Evolutionary conservation across 2,888 invertebrate species (phyloP).

Genomic region (Cephalotes varians): DNA sequence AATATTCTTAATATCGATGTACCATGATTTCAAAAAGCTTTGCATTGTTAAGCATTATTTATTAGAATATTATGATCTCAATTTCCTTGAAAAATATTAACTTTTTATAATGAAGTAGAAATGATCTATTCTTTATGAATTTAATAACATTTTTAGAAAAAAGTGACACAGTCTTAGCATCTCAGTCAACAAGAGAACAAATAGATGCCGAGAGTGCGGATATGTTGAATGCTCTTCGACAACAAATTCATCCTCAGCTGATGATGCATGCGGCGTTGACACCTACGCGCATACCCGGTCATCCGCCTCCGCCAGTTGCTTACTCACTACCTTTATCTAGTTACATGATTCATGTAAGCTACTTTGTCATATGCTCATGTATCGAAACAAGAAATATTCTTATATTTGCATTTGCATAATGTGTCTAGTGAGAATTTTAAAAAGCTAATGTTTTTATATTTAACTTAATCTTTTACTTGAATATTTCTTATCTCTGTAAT

Average conservation of each 20-base stretch:
- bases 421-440: not conserved
- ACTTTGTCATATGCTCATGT: not conserved
- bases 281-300: slow-evolving; percentile 85
- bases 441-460: not conserved
- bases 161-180: slow-evolving; percentile 74
- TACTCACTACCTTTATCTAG: slow-evolving; percentile 81
- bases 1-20: not conserved
- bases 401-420: not conserved
- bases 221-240: slow-evolving; percentile 90
- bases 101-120: not conserved
- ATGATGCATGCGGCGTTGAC: slow-evolving; percentile 88
- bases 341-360: slow-evolving; percentile 85
- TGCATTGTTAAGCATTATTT: not conserved
- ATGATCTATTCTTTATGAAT: not conserved
- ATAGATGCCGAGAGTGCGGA: slow-evolving; percentile 88
- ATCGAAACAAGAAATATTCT: not conserved
- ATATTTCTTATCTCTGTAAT: not conserved
- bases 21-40: slow-evolving; percentile 3
- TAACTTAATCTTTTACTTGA: not conserved
- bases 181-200: slow-evolving; percentile 76
- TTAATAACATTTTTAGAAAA: slow-evolving; percentile 75
- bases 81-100: not conserved
- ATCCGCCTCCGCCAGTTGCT: slow-evolving; percentile 76
- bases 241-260: slow-evolving; percentile 91
- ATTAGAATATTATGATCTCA: not conserved